Evolutionary conservation across 1,140 invertebrate genomes (phyloP).

Genomic region (Bicyclus anynana): DNA sequence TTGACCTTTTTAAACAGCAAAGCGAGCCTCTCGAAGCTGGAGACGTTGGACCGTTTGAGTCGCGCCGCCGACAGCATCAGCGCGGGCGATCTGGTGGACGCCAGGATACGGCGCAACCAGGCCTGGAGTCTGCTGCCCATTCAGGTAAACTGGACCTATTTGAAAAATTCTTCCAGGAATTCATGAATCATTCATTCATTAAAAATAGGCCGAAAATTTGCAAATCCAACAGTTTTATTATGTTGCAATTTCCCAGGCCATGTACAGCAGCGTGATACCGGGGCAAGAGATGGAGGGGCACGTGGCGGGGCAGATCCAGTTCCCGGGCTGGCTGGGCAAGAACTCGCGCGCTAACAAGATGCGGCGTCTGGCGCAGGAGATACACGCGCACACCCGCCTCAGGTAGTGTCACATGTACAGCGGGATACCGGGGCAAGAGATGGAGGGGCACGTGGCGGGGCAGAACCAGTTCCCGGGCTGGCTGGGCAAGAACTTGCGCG

Average conservation of each 20-base stretch:
- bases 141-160: conserved; percentile 78
- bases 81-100: conserved; percentile 91
- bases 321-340: conserved; percentile 97
- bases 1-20: background rate
- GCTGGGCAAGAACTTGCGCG: conserved; percentile 96
- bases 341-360: conserved; percentile 92
- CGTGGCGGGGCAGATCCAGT: conserved; percentile 87
- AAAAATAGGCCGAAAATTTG: too few relatives aligned
- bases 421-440: conserved; percentile 91
- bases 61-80: conserved; percentile 90
- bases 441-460: conserved; percentile 86
- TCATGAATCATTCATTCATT: too few relatives aligned
- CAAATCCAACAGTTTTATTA: too few relatives aligned
- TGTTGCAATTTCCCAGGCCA: conserved; percentile 83
- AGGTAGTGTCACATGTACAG: conserved; percentile 80
- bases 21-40: background rate
- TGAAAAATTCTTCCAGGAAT: too few relatives aligned
- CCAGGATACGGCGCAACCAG: conserved; percentile 85
- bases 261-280: conserved; percentile 94
- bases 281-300: conserved; percentile 90
- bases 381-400: conserved; percentile 88
- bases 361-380: conserved; percentile 88
- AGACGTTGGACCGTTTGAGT: conserved; percentile 73
- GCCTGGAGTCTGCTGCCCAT: conserved; percentile 94
- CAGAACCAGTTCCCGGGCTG: conserved; percentile 95